Percentiles rank a stretch among this genome's conserved stretches.
Evolutionary conservation across 2,113 vertebrate genomes (phyloP).

Genomic region (Lycaon pictus): DNA sequence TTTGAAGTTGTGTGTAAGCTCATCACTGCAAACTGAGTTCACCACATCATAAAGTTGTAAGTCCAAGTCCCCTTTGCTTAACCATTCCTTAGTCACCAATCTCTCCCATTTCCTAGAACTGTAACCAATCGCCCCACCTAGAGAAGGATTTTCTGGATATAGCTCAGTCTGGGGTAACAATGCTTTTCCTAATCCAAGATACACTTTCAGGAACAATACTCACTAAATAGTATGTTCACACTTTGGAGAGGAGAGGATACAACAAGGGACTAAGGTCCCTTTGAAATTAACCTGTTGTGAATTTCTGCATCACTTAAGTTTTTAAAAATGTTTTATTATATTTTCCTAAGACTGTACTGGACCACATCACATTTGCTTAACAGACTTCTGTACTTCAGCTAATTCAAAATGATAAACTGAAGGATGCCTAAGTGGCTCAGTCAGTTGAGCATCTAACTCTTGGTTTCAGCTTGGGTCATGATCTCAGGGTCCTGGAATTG

Average conservation of each 20-base stretch:
- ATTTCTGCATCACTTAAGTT: background rate
- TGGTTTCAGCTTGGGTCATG: background rate
- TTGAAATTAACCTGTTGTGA: background rate
- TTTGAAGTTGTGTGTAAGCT: constrained; percentile 98
- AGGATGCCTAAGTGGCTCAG: background rate
- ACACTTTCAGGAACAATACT: background rate
- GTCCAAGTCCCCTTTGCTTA: constrained; percentile 5
- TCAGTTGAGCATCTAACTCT: background rate
- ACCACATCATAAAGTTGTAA: background rate
- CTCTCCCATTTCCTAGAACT: background rate
- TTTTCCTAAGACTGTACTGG: background rate
- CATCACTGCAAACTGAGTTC: constrained; percentile 96
- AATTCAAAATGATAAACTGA: constrained; percentile 28
- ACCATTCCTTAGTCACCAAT: background rate
- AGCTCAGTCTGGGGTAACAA: background rate
- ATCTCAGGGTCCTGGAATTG: background rate
- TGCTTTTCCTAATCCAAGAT: background rate
- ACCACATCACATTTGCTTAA: constrained; percentile 6
- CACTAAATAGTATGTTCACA: background rate
- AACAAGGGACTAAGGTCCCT: background rate
- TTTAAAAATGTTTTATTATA: background rate
- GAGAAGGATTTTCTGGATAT: background rate
- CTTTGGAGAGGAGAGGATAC: background rate
- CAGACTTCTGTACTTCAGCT: background rate
- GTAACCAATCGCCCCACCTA: background rate